Percentiles rank a stretch among this genome's conserved stretches.
Conservation (phyloP, 2,797 vertebrate species). For the Heliangelus exortis region DNA sequence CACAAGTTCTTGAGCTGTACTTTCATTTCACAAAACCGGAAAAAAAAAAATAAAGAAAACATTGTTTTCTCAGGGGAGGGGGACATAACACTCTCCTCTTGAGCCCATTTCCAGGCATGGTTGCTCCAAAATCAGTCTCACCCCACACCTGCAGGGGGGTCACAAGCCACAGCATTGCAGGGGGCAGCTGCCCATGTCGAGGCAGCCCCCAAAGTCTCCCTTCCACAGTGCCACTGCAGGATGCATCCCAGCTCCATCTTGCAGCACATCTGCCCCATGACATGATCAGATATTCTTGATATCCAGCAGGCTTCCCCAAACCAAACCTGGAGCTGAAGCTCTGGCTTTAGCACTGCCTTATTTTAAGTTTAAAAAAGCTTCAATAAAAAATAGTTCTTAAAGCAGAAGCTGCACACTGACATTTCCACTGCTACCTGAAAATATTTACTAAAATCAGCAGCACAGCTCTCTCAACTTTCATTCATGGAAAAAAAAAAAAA, state of each 20-base stretch:
- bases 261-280: accelerated
- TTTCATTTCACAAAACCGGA: background rate
- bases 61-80: background rate
- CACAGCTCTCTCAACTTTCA: background rate
- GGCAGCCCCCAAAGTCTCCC: background rate
- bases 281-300: background rate
- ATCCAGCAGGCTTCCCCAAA: background rate
- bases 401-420: background rate
- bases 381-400: background rate
- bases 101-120: background rate
- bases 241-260: background rate
- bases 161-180: too few species aligned
- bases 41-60: background rate
- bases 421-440: background rate
- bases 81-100: background rate
- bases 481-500: background rate
- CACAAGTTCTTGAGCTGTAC: background rate
- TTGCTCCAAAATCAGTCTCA: background rate
- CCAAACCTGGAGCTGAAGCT: background rate
- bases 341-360: background rate
- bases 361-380: background rate
- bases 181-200: background rate
- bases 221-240: background rate
- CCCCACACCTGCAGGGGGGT: background rate
- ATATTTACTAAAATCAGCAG: background rate